phyloP scores from a whole-genome alignment of 2,113 vertebrate species.

The Merops nubicus region DNA sequence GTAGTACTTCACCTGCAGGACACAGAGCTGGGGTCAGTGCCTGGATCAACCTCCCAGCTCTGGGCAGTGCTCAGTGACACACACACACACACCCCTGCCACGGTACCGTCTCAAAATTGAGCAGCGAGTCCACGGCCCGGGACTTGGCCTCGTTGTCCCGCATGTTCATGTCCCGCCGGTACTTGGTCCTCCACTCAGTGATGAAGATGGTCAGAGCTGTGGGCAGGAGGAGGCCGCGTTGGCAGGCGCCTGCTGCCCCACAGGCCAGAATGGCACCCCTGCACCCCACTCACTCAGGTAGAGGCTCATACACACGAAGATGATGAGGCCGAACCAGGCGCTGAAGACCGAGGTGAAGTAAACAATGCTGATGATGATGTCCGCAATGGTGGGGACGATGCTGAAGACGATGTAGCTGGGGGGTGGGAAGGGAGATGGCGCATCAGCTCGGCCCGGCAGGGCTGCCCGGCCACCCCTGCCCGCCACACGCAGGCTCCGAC shows the following conservation, averaged over 20 bases:
- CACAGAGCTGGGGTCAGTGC: neutral
- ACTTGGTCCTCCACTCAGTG: conserved; percentile 96
- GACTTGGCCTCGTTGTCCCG: conserved; percentile 90
- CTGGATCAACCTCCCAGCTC: accelerated
- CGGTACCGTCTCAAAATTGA: conserved; percentile 95
- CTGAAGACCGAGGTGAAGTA: conserved; percentile 93
- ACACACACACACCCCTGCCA: too few relatives aligned
- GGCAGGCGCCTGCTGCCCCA: accelerated
- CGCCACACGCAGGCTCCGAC: neutral
- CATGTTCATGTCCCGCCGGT: conserved; percentile 90
- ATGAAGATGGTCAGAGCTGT: conserved; percentile 91
- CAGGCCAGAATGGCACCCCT: neutral
- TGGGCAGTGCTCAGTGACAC: neutral
- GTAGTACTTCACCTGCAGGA: conserved; percentile 92
- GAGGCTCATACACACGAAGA: conserved; percentile 93
- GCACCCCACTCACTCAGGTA: conserved; percentile 89
- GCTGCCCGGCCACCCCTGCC: accelerated
- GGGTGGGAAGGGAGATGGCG: neutral
- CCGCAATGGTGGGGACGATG: conserved; percentile 89
- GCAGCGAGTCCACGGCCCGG: conserved; percentile 90
- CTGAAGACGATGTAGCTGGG: conserved; percentile 94
- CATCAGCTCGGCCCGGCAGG: neutral
- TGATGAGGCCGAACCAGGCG: conserved; percentile 95
- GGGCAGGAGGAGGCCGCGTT: neutral
- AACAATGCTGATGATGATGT: conserved; percentile 92